Percentiles rank a stretch among this genome's conserved stretches.
Conservation (phyloP, 2,888 invertebrate genomes). For the Dilophus febrilis region DNA sequence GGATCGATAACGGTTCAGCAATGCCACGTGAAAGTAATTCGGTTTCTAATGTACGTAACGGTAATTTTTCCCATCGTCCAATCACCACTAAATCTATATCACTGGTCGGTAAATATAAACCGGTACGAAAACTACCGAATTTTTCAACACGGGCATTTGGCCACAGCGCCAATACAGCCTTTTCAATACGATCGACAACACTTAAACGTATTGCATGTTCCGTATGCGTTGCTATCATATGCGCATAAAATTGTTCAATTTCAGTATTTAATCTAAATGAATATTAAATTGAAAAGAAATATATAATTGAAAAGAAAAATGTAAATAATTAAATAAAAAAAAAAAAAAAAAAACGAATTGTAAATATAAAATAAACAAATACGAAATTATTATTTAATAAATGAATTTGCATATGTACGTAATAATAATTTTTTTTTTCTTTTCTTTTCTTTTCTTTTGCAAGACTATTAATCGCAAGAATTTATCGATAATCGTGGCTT, state of each 20-base stretch:
- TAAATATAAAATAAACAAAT: too few relatives aligned
- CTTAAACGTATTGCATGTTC: constrained; percentile 79
- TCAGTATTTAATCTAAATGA: constrained; percentile 74
- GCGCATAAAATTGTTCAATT: constrained; percentile 89
- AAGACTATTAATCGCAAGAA: too few relatives aligned
- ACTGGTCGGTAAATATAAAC: constrained; percentile 93
- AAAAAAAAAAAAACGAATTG: too few relatives aligned
- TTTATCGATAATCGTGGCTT: not conserved
- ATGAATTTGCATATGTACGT: too few relatives aligned
- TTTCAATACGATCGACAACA: constrained; percentile 77
- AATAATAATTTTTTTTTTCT: not conserved
- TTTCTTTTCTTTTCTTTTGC: not conserved
- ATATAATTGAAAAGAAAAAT: not conserved
- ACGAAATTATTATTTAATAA: too few relatives aligned
- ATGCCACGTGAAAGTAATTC: constrained; percentile 79
- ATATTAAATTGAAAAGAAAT: not conserved
- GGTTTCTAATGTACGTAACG: constrained; percentile 78
- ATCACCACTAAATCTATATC: constrained; percentile 52
- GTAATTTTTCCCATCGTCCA: constrained; percentile 82
- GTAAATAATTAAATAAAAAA: not conserved
- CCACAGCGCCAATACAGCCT: constrained; percentile 77
- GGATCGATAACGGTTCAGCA: constrained; percentile 76
- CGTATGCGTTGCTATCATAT: constrained; percentile 84
- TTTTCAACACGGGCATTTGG: constrained; percentile 89
- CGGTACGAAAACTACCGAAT: constrained; percentile 95